Evolutionary conservation across 2,113 vertebrate species (phyloP), one percentile per base, ranked within the genome.

Genomic region (Gallinago jamesoni): DNA sequence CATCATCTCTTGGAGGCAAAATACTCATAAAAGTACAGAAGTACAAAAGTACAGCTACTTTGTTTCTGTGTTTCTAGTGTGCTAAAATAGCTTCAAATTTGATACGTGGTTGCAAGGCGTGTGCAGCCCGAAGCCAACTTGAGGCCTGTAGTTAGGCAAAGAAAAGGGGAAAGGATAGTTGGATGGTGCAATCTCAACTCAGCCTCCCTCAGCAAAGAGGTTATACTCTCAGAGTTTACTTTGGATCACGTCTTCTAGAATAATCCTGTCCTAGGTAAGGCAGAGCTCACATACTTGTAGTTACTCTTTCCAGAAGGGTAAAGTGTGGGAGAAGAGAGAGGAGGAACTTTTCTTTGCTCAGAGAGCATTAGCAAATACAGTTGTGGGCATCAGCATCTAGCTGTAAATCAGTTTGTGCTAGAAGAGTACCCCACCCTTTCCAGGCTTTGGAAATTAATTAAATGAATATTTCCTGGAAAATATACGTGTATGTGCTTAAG

Each of bases 401-500:
- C 60, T 55, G 3, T 92, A 56, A 76, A 69, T 48, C 14, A 39
- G 18, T 53, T 56, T 4, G 3, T 85, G n/a, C 59, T 55, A 39
- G 50, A 37, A 74, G 28, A 84, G 22, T n/a, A 28, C 52, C 10
- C 22, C 52, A 50, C 43, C 37, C 50, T 64, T 85, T 74, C 20
- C 41, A 84, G n/a, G 31, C 27, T 91, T 31, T 89, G 37, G 43
- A 78, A 70, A 56, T 19, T 1, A 70, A 30, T 62, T 9, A 81
- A 63, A 60, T 23, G 0, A 70, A 16, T 66, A 14, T 79, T 87
- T 80, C 63, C 53, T 90, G 83, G 67, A 77, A 87, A 80, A 72
- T 4, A 10, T 48, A 1, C 1, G 0, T 22, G 12, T 74, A 12
- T 17, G 1, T 73, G 21, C 79, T 80, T 80, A 74, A 84, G 67